Conservation (phyloP, 2,888 invertebrate genomes). For the Actias luna region DNA sequence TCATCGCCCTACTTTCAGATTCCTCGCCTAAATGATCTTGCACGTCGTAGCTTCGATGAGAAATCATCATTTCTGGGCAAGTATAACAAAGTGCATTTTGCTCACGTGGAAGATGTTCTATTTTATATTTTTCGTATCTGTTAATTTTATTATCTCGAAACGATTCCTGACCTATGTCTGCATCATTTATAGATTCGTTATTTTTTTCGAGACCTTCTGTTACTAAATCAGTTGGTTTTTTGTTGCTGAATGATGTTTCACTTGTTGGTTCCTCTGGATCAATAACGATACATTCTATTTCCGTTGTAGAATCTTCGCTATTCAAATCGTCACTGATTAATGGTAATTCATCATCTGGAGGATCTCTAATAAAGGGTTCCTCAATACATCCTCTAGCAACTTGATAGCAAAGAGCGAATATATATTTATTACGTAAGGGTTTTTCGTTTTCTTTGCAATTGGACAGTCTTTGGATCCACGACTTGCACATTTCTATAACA, state of each 20-base stretch:
- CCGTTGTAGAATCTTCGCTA: constrained; percentile 51
- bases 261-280: constrained; percentile 46
- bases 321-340: constrained; percentile 45
- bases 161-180: constrained; percentile 13
- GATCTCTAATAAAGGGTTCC: constrained; percentile 55
- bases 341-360: constrained; percentile 42
- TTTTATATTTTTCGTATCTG: constrained; percentile 23
- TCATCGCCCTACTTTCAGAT: constrained; percentile 56
- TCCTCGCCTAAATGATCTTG: constrained; percentile 31
- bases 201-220: constrained; percentile 41
- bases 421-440: constrained; percentile 59
- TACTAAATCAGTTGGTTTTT: constrained; percentile 35
- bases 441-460: constrained; percentile 55
- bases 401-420: constrained; percentile 66
- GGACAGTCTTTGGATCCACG: constrained; percentile 67
- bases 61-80: constrained; percentile 35
- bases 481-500: constrained; percentile 56
- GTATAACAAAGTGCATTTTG: constrained; percentile 38
- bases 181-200: constrained; percentile 24
- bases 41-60: constrained; percentile 15
- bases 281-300: constrained; percentile 52
- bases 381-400: constrained; percentile 59
- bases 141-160: constrained; percentile 24
- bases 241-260: constrained; percentile 42
- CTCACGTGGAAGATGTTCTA: constrained; percentile 21